Base-by-base conservation (phyloP, 2,113 vertebrate species). In the Halichoerus grypus region DNA sequence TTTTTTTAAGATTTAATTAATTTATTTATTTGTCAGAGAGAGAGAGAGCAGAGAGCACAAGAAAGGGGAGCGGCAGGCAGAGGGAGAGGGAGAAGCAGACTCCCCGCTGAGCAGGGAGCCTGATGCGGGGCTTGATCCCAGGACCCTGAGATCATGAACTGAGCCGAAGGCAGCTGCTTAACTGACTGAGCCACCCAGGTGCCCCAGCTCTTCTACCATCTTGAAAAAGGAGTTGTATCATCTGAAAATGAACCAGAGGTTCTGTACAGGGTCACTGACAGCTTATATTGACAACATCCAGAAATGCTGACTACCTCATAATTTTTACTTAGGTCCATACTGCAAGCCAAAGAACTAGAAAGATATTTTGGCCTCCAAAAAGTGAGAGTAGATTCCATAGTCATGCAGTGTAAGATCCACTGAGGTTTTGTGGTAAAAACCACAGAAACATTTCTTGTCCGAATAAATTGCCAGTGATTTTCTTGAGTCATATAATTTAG, bases 361-460 rank as follows among this genome's bases (percentile, higher is more conserved):
- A 96, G 93, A 87, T 83, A 84, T 77, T 53, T 92, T 33, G 51
- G 3, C 57, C 18, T 95, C 33, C 36, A 80, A 82, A 89, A 74
- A n/a, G 12, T 84, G 59, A 77, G 81, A 96, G 81, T 42, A 69
- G 55, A 84, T 7, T 91, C 53, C 61, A 71, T 61, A 82, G 86
- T 79, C 92, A 51, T 15, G 59, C 33, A 91, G 39, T 89, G 14
- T 92, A 86, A 97, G 79, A 77, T 88, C 71, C 71, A 72, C 33
- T 65, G 74, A 96, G 72, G 92, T 94, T 98, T 67, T 98, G 95
- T 98, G 94, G 90, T 98, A 86, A 77, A 97, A 98, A 96, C 97
- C 97, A 95, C 92, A 94, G 94, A 97, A 98, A 96, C 24, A 31
- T 81, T 97, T 98, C 89, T 67, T 81, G 93, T 98, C 93, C 95